Evolutionary conservation across 2,888 invertebrate species (phyloP).

Genomic region (Amphiduros pacificus): DNA sequence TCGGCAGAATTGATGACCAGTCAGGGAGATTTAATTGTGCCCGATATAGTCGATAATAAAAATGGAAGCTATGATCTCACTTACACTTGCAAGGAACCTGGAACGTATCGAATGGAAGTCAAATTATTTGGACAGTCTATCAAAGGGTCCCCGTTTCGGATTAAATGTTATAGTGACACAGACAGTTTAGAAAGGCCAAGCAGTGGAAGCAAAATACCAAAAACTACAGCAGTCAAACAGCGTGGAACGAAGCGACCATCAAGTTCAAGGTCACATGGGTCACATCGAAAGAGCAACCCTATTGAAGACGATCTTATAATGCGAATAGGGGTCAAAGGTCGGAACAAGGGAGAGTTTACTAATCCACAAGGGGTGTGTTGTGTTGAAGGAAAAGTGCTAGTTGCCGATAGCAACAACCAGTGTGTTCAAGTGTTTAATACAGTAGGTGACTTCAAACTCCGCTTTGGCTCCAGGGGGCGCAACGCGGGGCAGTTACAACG

Average conservation of each 20-base stretch:
- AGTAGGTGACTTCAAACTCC: constrained; percentile 60
- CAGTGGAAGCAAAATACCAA: constrained; percentile 49
- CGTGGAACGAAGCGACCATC: constrained; percentile 58
- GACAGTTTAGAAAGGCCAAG: constrained; percentile 45
- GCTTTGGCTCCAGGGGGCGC: constrained; percentile 60
- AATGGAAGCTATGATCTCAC: constrained; percentile 52
- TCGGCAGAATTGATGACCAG: constrained; percentile 37
- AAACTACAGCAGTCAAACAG: constrained; percentile 55
- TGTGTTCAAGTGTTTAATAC: constrained; percentile 55
- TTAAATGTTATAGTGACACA: constrained; percentile 48
- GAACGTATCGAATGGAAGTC: constrained; percentile 56
- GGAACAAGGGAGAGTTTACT: constrained; percentile 63
- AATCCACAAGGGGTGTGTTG: constrained; percentile 63
- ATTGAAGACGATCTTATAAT: constrained; percentile 62
- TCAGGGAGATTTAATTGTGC: constrained; percentile 9
- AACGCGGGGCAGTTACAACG: constrained; percentile 63
- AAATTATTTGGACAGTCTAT: constrained; percentile 60
- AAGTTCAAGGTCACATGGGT: constrained; percentile 58
- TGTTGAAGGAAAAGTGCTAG: constrained; percentile 58
- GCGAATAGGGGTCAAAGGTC: constrained; percentile 62
- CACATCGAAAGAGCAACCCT: constrained; percentile 55
- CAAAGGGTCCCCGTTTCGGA: constrained; percentile 60
- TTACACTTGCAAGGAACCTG: constrained; percentile 57
- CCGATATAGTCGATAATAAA: constrained; percentile 27
- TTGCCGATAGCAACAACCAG: constrained; percentile 64